These are phyloP conservation scores for Vidua macroura DNA, from an alignment of 2,113 vertebrate species.

Conservation along the genomic window DNA sequence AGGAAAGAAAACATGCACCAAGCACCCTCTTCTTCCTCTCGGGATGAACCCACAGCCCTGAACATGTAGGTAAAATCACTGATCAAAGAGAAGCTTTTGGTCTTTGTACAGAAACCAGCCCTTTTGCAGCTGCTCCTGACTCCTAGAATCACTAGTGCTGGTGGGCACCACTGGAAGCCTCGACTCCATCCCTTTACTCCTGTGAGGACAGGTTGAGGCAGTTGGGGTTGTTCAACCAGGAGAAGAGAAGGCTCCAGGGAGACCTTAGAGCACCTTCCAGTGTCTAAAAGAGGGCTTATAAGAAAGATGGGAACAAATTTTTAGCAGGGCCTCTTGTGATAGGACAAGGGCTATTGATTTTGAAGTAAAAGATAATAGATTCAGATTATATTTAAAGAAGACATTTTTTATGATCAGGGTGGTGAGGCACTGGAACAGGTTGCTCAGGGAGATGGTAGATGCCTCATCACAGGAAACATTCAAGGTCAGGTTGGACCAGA, in stretches of 20 bases:
- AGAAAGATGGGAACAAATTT: neutral
- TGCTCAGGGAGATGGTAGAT: neutral
- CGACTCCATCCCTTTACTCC: neutral
- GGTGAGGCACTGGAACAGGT: neutral
- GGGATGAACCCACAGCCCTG: accelerated
- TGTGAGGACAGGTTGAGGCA: neutral
- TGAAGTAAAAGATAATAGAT: neutral
- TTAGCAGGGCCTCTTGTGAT: neutral
- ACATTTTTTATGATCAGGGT: neutral
- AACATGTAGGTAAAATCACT: neutral
- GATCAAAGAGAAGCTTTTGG: neutral
- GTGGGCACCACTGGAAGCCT: neutral
- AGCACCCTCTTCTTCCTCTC: neutral
- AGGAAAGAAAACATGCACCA: neutral
- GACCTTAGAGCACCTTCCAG: neutral
- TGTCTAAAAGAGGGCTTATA: neutral
- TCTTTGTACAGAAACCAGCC: neutral
- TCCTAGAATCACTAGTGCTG: neutral
- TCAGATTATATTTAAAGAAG: neutral
- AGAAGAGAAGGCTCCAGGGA: neutral
- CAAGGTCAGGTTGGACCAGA: neutral
- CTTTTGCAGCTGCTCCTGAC: neutral
- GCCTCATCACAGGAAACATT: neutral
- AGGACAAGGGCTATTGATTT: neutral
- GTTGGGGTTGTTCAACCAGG: neutral